phyloP scores from a whole-genome alignment of 2,113 vertebrate genomes.

The Patagioenas fasciata region DNA sequence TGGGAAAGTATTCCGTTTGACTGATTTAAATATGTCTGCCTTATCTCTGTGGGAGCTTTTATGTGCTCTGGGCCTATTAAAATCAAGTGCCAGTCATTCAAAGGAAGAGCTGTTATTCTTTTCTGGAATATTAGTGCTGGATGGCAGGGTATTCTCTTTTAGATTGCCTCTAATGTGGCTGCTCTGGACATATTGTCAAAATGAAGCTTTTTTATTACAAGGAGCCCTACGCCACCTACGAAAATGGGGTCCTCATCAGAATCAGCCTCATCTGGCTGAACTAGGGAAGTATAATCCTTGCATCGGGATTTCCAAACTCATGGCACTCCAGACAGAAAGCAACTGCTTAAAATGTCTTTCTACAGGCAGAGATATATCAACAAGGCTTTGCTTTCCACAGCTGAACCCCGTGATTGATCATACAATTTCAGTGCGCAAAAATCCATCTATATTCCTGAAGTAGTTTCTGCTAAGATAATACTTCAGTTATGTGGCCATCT shows the following conservation, averaged over 20 bases:
- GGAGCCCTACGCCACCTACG: background rate
- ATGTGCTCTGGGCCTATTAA: background rate
- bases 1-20: background rate
- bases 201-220: background rate
- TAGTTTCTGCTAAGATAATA: constrained; percentile 39
- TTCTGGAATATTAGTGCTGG: background rate
- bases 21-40: constrained; percentile 30
- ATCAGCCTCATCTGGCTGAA: background rate
- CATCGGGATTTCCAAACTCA: background rate
- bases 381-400: background rate
- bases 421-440: background rate
- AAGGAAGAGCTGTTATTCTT: constrained; percentile 1
- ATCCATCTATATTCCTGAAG: constrained; percentile 1
- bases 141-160: background rate
- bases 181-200: background rate
- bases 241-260: background rate
- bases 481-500: constrained; percentile 28
- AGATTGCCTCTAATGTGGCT: background rate
- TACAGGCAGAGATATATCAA: background rate
- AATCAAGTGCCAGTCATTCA: background rate
- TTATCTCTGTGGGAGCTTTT: background rate
- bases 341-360: background rate
- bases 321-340: background rate
- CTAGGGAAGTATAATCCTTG: background rate
- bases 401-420: constrained; percentile 16